phyloP scores from a whole-genome alignment of 30 jellyfish, hydroid and myxozoan species.

The Aurelia sp. region DNA sequence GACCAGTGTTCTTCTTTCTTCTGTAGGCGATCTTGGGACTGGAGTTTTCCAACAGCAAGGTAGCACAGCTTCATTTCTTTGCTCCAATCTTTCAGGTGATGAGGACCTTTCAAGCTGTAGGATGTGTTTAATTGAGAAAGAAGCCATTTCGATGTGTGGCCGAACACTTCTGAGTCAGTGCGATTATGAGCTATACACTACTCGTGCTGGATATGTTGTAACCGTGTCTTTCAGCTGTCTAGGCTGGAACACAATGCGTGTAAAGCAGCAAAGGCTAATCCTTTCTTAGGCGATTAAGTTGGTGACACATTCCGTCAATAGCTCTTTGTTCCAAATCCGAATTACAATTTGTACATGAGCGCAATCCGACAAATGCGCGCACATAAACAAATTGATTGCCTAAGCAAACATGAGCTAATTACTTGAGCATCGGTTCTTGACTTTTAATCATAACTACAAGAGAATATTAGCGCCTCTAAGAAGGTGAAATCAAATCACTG shows the following conservation, averaged over 20 bases:
- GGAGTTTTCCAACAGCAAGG: conserved; percentile 74
- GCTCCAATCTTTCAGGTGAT: conserved; percentile 70
- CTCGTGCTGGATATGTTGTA: conserved; percentile 48
- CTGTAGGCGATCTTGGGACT: conserved; percentile 67
- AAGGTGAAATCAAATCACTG: conserved; percentile 28
- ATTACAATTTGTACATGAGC: conserved; percentile 78
- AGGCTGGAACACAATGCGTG: conserved; percentile 69
- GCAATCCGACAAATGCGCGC: conserved; percentile 83
- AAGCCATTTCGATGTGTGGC: conserved; percentile 48
- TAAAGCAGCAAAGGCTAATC: conserved; percentile 68
- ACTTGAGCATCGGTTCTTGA: conserved; percentile 71
- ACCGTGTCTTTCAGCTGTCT: conserved; percentile 79
- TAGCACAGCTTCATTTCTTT: conserved; percentile 43
- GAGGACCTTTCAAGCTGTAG: conserved; percentile 69
- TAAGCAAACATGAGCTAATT: conserved; percentile 74
- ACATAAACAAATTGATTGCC: conserved; percentile 80
- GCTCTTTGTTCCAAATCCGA: conserved; percentile 88
- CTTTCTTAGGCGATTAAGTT: conserved; percentile 68
- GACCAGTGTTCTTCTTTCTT: conserved; percentile 52
- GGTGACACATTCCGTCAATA: conserved; percentile 90
- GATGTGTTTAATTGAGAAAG: conserved; percentile 71
- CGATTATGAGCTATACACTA: conserved; percentile 25
- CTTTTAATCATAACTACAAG: conserved; percentile 58
- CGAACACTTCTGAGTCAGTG: conserved; percentile 13
- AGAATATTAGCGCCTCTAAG: conserved; percentile 32